Conservation (phyloP, 2,113 vertebrate genomes). For the Elanoides forficatus region DNA sequence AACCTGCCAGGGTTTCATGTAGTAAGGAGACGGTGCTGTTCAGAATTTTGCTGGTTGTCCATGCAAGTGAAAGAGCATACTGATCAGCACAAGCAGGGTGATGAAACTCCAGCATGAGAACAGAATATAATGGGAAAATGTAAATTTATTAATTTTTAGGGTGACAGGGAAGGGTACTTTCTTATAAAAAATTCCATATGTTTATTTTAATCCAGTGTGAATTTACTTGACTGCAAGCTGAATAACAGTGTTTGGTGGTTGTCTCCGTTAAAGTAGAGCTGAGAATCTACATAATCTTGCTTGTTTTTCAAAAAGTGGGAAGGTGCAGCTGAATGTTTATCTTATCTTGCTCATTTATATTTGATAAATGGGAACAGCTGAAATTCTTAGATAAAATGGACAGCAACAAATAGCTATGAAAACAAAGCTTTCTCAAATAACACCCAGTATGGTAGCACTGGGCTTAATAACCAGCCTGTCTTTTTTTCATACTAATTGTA, state of each 20-base stretch:
- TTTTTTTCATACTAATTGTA: background rate
- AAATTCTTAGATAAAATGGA: background rate
- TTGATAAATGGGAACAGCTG: background rate
- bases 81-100: background rate
- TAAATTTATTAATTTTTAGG: background rate
- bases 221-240: background rate
- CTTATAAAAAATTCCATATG: background rate
- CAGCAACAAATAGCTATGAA: background rate
- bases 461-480: background rate
- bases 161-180: background rate
- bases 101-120: background rate
- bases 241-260: background rate
- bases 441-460: background rate
- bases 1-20: background rate
- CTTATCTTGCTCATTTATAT: background rate
- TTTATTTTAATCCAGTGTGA: background rate
- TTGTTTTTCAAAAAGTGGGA: background rate
- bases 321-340: background rate
- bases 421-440: background rate
- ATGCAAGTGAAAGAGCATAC: background rate
- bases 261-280: background rate
- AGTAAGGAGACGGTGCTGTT: background rate
- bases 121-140: background rate
- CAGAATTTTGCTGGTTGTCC: background rate
- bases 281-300: background rate